Conservation (phyloP, 2,113 vertebrate species). For the Lucifuga dentata region DNA sequence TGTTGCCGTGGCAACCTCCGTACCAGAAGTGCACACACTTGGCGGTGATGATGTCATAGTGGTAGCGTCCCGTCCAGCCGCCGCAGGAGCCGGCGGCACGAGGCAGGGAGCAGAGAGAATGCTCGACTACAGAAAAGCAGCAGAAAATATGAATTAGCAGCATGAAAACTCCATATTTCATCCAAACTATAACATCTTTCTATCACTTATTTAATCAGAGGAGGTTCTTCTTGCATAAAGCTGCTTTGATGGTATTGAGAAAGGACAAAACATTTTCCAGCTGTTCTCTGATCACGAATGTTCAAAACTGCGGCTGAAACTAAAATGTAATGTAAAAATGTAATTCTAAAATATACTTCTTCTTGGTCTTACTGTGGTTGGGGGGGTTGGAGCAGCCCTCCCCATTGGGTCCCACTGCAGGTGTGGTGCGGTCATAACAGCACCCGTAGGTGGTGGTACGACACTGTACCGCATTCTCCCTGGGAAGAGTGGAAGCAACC, state of each 20-base stretch:
- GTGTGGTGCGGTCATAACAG: slow-evolving; percentile 88
- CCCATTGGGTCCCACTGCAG: slow-evolving; percentile 88
- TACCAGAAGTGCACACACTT: slow-evolving; percentile 96
- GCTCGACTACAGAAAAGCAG: slow-evolving; percentile 79
- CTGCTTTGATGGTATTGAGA: not conserved
- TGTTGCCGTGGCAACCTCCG: slow-evolving; percentile 92
- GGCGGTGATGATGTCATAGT: slow-evolving; percentile 86
- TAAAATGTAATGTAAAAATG: too few species aligned
- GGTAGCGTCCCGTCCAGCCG: slow-evolving; percentile 89
- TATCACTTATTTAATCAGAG: not conserved
- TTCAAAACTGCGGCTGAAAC: too few species aligned
- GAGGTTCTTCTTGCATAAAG: not conserved
- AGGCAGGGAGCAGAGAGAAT: slow-evolving; percentile 88
- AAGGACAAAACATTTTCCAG: too few species aligned
- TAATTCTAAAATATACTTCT: too few species aligned
- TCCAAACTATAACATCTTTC: not conserved
- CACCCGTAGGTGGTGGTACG: slow-evolving; percentile 88
- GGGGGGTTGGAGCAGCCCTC: slow-evolving; percentile 88
- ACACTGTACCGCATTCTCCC: slow-evolving; percentile 81
- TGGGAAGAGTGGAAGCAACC: slow-evolving; percentile 65
- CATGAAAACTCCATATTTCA: too few species aligned
- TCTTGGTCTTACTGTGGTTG: slow-evolving; percentile 79
- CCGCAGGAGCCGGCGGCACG: slow-evolving; percentile 88
- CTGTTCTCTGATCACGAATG: too few species aligned
- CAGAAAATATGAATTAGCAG: not conserved